Evolutionary conservation across 2,113 vertebrate genomes (phyloP).

Genomic region (Strix uralensis): DNA sequence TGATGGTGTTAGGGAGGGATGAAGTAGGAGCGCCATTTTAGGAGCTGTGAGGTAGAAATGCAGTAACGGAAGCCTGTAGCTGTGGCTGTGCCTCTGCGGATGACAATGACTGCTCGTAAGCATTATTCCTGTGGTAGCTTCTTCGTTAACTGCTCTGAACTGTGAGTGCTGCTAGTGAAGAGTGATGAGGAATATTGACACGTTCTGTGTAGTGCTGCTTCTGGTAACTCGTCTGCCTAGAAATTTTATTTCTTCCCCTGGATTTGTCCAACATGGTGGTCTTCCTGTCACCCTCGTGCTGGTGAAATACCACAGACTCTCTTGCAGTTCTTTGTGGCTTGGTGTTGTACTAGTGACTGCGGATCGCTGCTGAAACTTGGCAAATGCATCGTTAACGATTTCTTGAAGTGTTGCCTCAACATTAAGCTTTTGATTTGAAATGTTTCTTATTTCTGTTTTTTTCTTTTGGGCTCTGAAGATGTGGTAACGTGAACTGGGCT

Average conservation of each 20-base stretch:
- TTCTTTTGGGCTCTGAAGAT: slow-evolving; percentile 71
- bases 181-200: neutral
- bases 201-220: neutral
- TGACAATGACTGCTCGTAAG: fast-evolving
- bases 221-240: neutral
- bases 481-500: slow-evolving; percentile 98
- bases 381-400: neutral
- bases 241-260: too few relatives aligned
- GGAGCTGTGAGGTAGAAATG: neutral
- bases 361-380: neutral
- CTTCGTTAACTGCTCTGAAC: neutral
- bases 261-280: neutral
- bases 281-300: neutral
- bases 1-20: fast-evolving
- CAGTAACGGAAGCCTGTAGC: fast-evolving
- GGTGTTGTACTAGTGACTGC: neutral
- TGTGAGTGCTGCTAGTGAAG: neutral
- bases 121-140: fast-evolving
- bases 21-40: too few relatives aligned
- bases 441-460: neutral
- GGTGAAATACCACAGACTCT: neutral
- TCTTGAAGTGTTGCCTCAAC: neutral
- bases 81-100: neutral
- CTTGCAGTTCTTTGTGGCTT: neutral
- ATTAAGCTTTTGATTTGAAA: too few relatives aligned